phyloP scores from a whole-genome alignment of 2,113 vertebrate genomes.

The Sylvicapra grimmia region DNA sequence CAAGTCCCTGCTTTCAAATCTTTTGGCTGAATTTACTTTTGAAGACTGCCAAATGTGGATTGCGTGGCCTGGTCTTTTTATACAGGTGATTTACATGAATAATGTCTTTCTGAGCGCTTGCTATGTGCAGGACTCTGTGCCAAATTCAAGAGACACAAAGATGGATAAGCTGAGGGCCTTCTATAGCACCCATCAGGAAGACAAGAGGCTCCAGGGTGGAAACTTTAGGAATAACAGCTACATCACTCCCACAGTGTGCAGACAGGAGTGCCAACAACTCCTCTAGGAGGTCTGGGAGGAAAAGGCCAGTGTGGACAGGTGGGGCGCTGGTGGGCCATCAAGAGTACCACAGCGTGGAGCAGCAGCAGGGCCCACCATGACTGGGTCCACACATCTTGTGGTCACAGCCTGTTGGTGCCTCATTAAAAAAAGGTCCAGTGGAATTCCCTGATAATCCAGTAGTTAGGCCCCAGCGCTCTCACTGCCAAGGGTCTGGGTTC shows the following conservation, averaged over 20 bases:
- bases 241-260: neutral
- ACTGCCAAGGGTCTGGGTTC: neutral
- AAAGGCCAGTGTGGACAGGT: neutral
- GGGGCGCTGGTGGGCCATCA: neutral
- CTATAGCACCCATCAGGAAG: neutral
- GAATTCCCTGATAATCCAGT: neutral
- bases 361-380: neutral
- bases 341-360: neutral
- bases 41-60: neutral
- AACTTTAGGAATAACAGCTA: neutral
- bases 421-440: neutral
- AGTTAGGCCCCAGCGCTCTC: neutral
- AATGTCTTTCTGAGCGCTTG: neutral
- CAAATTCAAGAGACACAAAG: neutral
- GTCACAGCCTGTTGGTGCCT: neutral
- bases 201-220: neutral
- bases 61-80: neutral
- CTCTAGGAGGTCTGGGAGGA: neutral
- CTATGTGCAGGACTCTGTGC: neutral
- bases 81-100: neutral
- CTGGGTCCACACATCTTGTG: neutral
- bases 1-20: neutral
- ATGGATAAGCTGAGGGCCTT: neutral
- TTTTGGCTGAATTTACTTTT: neutral
- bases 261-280: neutral